Evolutionary conservation across 1,140 invertebrate species (phyloP).

Genomic region (Lethrus apterus): DNA sequence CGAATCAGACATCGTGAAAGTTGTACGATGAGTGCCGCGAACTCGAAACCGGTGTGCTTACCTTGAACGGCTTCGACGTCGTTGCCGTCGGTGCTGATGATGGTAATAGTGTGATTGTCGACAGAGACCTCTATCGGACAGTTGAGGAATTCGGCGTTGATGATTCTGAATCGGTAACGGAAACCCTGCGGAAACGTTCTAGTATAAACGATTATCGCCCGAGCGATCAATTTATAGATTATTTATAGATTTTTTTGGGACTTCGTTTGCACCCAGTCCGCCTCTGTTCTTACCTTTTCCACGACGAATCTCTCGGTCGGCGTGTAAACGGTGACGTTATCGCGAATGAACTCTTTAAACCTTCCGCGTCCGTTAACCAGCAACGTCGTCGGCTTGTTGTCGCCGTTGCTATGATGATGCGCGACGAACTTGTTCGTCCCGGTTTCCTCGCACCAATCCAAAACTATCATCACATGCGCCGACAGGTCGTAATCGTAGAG

Average conservation of each 20-base stretch:
- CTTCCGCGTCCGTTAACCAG: slow-evolving; percentile 72
- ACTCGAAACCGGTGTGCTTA: no score
- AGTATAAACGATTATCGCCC: no score
- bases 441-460: slow-evolving; percentile 71
- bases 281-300: slow-evolving; percentile 34
- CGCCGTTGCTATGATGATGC: slow-evolving; percentile 69
- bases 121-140: slow-evolving; percentile 48
- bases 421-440: slow-evolving; percentile 63
- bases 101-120: slow-evolving; percentile 45
- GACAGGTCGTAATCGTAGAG: slow-evolving; percentile 64
- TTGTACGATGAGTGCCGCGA: no score
- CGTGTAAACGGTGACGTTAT: slow-evolving; percentile 22
- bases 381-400: slow-evolving; percentile 70
- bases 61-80: slow-evolving; percentile 38
- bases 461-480: slow-evolving; percentile 63
- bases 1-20: no score
- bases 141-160: slow-evolving; percentile 49
- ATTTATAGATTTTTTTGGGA: no score
- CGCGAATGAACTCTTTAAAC: slow-evolving; percentile 43
- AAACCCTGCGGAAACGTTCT: slow-evolving; percentile 39
- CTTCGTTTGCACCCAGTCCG: no score
- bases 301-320: slow-evolving; percentile 35
- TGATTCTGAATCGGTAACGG: slow-evolving; percentile 50
- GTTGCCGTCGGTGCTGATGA: slow-evolving; percentile 49
- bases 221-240: no score